Base-by-base conservation (phyloP, 2,797 vertebrate species). In the Moxostoma hubbsi region DNA sequence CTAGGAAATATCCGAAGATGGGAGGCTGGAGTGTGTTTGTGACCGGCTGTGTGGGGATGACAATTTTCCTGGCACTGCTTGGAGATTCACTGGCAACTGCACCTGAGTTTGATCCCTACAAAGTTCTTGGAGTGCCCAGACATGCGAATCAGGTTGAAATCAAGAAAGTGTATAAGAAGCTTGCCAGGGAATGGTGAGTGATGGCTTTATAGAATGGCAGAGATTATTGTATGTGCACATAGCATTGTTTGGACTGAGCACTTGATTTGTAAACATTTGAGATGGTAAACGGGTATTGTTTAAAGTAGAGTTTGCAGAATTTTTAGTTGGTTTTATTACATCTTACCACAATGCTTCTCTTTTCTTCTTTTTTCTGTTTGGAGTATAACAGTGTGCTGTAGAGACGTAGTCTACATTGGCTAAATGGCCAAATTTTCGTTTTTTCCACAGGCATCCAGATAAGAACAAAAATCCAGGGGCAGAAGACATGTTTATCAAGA, bases 401-500 rank as follows among this genome's bases (percentile, higher is more conserved):
- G 24, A 24, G 24, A 24, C 2, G 2, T 24, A 24, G 24, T 24
- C 24, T 3, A 24, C 24, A 24, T 1, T 24, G 24, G 24, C 24
- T 24, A 24, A 54, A 54, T 12, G n/a, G 11, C n/a, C 11, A 54
- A 12, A n/a, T 6, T 3, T 13, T 36, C 12, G 2, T 63, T 70
- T 71, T 73, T 75, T 69, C 63, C 83, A 16, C 15, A 99, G 98
- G 98, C 98, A 99, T 83, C 98, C 98, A 49, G 98, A 99, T 90
- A 99, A 99, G 90, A 99, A 98, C 89, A 98, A 96, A 90, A 94
- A 96, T 83, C 96, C 97, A 0, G 94, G 92, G 62, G 97, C 98
- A 36, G 96, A 97, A 86, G 97, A 99, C 87, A 98, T 90, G 91
- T 99, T 99, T 89, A 99, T 99, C 86, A 97, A 96, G 89, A 93